These are phyloP conservation scores for Branchinecta lindahli DNA, from an alignment of 1,140 invertebrate species.

Conservation along the genomic window DNA sequence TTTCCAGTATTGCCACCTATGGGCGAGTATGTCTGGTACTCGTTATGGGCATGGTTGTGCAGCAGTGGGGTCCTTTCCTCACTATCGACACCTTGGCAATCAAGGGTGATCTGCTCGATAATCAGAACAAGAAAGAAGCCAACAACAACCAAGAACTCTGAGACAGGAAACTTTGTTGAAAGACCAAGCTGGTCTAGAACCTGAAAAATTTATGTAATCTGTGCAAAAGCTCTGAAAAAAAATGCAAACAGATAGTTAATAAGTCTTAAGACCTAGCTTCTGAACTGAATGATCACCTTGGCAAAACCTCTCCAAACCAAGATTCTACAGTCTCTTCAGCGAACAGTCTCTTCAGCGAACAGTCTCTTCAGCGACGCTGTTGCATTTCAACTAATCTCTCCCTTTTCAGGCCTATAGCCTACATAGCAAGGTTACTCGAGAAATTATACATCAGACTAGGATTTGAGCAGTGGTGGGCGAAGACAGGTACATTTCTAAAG, in stretches of 20 bases:
- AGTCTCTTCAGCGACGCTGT: too few species aligned
- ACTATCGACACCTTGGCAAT: conserved; percentile 19
- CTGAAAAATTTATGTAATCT: conserved; percentile 12
- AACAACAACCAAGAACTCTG: conserved; percentile 39
- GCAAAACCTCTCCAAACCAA: too few species aligned
- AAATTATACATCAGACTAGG: too few species aligned
- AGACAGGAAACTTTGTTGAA: conserved; percentile 34
- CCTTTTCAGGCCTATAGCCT: too few species aligned
- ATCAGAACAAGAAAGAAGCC: conserved; percentile 44
- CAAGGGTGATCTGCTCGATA: conserved; percentile 39
- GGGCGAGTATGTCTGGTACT: background rate
- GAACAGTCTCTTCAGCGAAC: too few species aligned
- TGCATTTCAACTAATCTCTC: too few species aligned
- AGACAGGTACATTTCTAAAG: too few species aligned
- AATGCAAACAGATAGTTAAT: conserved; percentile 9
- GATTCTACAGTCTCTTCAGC: too few species aligned
- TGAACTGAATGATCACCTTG: too few species aligned
- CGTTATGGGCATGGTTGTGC: background rate
- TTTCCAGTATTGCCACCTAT: background rate
- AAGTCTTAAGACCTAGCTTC: conserved; percentile 4
- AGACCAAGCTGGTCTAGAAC: background rate
- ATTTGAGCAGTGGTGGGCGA: too few species aligned
- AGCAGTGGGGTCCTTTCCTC: conserved; percentile 28
- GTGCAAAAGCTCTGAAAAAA: conserved; percentile 16
- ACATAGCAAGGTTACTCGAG: too few species aligned